Evolutionary conservation across 1,140 invertebrate species (phyloP).

Genomic region (Leptinotarsa undecemlineata): DNA sequence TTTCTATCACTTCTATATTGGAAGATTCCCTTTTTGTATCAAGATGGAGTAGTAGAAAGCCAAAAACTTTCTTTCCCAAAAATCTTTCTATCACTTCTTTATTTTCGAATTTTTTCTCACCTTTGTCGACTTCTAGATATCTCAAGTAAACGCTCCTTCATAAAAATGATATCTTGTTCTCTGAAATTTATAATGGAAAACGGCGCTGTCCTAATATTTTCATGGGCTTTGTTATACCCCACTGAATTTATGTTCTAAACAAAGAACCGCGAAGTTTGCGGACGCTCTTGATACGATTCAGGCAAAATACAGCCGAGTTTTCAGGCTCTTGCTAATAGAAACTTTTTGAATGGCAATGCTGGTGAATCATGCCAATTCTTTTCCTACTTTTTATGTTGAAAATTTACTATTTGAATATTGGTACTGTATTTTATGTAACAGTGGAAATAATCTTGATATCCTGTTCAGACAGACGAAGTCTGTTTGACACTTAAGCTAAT

Average conservation of each 20-base stretch:
- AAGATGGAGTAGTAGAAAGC: no score
- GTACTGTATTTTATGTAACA: background rate
- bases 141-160: no score
- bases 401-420: background rate
- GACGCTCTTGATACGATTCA: background rate
- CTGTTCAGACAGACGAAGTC: no score
- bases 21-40: no score
- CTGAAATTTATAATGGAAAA: background rate
- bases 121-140: no score
- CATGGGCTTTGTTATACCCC: slow-evolving; percentile 2
- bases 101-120: no score
- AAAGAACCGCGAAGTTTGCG: background rate
- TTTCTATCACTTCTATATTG: no score
- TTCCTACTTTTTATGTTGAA: background rate
- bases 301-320: background rate
- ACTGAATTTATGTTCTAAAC: slow-evolving; percentile 1
- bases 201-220: background rate
- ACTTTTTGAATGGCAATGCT: slow-evolving; percentile 13
- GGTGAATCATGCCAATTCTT: slow-evolving; percentile 9
- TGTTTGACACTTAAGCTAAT: no score
- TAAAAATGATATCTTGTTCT: background rate
- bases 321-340: background rate
- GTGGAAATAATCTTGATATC: background rate
- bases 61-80: no score
- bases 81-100: no score